These are phyloP conservation scores for Margarornis squamiger DNA, from an alignment of 2,797 vertebrate species.

Conservation along the genomic window DNA sequence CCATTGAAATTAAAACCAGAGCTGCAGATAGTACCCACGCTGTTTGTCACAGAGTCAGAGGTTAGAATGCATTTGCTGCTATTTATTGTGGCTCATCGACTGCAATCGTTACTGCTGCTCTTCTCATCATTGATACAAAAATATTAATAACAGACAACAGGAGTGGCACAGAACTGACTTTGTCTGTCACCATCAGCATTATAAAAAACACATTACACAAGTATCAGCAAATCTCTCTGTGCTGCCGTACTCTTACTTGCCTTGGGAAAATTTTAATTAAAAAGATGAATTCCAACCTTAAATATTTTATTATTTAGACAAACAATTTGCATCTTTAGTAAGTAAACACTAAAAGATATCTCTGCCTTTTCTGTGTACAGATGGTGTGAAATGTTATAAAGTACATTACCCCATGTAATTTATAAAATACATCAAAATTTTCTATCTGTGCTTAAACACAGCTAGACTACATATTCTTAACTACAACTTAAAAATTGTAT, in stretches of 20 bases:
- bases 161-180: conserved; percentile 65
- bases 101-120: conserved; percentile 48
- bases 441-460: neutral
- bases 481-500: neutral
- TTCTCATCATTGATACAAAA: conserved; percentile 60
- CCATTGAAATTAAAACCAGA: conserved; percentile 74
- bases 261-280: conserved; percentile 58
- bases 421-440: neutral
- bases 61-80: conserved; percentile 73
- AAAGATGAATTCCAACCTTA: conserved; percentile 13
- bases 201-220: conserved; percentile 37
- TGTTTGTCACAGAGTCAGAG: conserved; percentile 74
- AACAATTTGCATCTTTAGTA: conserved; percentile 18
- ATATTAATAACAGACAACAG: conserved; percentile 74
- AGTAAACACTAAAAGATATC: neutral
- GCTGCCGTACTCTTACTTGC: conserved; percentile 46
- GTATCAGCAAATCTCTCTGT: conserved; percentile 3
- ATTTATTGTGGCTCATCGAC: conserved; percentile 65
- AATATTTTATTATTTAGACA: conserved; percentile 54
- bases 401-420: neutral
- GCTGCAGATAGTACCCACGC: conserved; percentile 57
- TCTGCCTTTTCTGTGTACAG: neutral
- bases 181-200: conserved; percentile 67
- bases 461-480: neutral
- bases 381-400: neutral